phyloP scores from a whole-genome alignment of 2,113 vertebrate genomes.

The Nannospalax galili region DNA sequence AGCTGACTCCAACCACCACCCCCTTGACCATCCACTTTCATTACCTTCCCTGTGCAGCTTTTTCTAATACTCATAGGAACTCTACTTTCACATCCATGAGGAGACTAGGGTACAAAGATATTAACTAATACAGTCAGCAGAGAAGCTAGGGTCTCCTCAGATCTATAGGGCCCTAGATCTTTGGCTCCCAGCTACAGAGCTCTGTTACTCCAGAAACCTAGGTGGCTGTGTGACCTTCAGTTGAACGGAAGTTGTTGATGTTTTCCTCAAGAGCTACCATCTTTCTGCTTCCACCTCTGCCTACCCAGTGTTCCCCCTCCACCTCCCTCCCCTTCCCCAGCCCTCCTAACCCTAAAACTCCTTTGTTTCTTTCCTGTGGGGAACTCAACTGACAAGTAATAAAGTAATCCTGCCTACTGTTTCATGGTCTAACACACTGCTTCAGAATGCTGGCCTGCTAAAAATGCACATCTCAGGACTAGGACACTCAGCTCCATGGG shows the following conservation, averaged over 20 bases:
- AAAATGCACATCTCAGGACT: neutral
- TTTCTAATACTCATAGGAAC: neutral
- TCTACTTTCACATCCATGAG: neutral
- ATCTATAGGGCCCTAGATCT: neutral
- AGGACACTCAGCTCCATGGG: no score
- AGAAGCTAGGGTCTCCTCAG: neutral
- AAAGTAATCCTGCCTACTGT: neutral
- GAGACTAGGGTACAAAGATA: neutral
- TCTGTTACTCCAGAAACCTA: neutral
- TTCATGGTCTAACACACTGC: neutral
- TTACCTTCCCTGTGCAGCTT: neutral
- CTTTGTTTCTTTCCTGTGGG: neutral
- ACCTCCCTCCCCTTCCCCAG: neutral
- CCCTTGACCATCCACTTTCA: neutral
- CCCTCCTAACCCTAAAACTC: neutral
- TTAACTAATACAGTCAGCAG: neutral
- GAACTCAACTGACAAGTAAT: neutral
- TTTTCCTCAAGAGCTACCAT: neutral
- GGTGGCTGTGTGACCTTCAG: neutral
- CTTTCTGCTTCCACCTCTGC: neutral
- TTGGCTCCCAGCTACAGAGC: neutral
- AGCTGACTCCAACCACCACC: neutral
- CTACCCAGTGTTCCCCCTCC: neutral
- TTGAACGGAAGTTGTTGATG: neutral
- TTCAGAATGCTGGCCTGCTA: neutral